Evolutionary conservation across 2,797 vertebrate genomes (phyloP).

Genomic region (Eremophila alpestris): DNA sequence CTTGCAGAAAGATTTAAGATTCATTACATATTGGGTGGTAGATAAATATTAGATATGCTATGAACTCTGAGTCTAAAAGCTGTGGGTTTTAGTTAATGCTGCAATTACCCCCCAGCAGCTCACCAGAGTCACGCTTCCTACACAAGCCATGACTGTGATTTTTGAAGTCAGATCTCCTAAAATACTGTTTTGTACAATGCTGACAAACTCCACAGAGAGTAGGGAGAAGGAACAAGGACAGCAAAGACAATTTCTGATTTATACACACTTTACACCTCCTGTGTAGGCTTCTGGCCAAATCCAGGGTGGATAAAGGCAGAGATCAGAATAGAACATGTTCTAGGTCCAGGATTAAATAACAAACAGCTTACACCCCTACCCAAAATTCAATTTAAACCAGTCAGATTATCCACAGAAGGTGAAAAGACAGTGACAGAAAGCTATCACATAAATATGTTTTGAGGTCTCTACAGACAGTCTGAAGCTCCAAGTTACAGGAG

Average conservation of each 20-base stretch:
- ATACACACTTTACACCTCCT: not conserved
- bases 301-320: accelerated
- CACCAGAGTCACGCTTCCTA: not conserved
- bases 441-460: accelerated
- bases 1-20: not conserved
- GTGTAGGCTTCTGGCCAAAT: not conserved
- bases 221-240: not conserved
- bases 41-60: conserved; percentile 2
- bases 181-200: not conserved
- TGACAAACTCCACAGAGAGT: not conserved
- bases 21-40: not conserved
- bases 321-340: accelerated
- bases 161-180: not conserved
- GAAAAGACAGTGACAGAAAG: not conserved
- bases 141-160: not conserved
- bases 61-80: not conserved
- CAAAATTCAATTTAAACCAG: not conserved
- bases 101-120: not conserved
- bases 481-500: not conserved
- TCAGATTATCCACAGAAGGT: not conserved
- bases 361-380: not conserved
- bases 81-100: not conserved
- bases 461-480: accelerated
- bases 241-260: not conserved
- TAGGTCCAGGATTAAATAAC: not conserved